Evolutionary conservation across 2,797 vertebrate genomes (phyloP).

Genomic region (Chelmon rostratus): DNA sequence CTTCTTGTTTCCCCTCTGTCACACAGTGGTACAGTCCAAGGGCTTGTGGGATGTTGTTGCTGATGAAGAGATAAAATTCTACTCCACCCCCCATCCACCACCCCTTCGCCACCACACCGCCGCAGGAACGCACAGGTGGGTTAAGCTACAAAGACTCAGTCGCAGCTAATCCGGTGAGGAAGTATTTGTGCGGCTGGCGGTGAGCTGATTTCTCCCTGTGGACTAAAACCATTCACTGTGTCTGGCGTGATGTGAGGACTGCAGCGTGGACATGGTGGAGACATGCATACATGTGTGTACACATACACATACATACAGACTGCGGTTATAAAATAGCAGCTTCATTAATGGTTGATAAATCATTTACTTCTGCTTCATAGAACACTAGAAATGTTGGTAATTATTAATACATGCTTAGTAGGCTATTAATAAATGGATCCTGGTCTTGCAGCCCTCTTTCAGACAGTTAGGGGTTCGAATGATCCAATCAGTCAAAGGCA

Average conservation of each 20-base stretch:
- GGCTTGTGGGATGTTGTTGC: conserved; percentile 40
- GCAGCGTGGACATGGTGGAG: conserved; percentile 4
- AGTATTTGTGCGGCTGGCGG: conserved; percentile 52
- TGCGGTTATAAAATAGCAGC: not conserved
- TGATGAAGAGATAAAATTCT: conserved; percentile 65
- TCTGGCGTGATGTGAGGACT: not conserved
- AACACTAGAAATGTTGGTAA: not conserved
- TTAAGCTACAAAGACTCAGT: conserved; percentile 28
- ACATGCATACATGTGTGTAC: not conserved
- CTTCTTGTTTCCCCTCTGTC: conserved; percentile 31
- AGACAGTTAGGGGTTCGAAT: not conserved
- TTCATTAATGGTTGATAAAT: not conserved
- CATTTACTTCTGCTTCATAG: not conserved
- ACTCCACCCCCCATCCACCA: not conserved
- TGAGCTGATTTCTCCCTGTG: conserved; percentile 53
- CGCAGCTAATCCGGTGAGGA: conserved; percentile 62
- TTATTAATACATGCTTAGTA: not conserved
- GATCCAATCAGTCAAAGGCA: not conserved
- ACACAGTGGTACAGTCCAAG: conserved; percentile 44
- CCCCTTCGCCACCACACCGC: not conserved
- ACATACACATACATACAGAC: not conserved
- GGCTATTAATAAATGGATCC: not conserved
- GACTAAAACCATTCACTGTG: conserved; percentile 30
- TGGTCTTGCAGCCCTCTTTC: not conserved
- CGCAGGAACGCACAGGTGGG: conserved; percentile 64